A percentile compares a stretch with the other conserved stretches of the same genome.
These are phyloP conservation scores for Meda fulgida DNA, from an alignment of 2,797 vertebrate genomes.

Conservation along the genomic window DNA sequence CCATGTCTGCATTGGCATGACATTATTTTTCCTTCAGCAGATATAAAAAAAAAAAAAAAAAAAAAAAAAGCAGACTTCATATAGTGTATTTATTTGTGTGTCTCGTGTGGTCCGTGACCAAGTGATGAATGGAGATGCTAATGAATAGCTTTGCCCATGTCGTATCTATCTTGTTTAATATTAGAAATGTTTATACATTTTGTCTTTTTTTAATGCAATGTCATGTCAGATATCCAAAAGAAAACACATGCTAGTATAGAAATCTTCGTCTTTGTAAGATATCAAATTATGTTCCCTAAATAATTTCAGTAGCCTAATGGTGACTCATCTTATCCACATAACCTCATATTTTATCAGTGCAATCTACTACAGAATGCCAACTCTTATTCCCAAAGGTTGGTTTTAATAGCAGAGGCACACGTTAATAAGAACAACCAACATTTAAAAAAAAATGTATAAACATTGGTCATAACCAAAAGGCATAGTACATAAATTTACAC, in stretches of 20 bases:
- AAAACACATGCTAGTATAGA: neutral
- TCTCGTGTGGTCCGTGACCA: too few relatives aligned
- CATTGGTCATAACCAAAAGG: neutral
- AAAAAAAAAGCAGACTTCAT: too few relatives aligned
- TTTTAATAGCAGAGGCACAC: too few relatives aligned
- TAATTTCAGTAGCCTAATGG: neutral
- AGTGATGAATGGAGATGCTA: too few relatives aligned
- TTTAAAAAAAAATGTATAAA: neutral
- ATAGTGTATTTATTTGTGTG: too few relatives aligned
- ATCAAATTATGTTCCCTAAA: neutral
- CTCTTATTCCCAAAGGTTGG: neutral
- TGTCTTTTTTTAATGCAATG: neutral
- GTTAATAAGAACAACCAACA: too few relatives aligned
- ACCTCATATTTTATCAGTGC: neutral
- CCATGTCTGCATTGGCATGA: too few relatives aligned
- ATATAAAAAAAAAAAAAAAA: too few relatives aligned
- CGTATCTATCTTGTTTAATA: neutral
- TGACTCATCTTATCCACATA: neutral
- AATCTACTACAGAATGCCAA: neutral
- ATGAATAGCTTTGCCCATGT: too few relatives aligned
- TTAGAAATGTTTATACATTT: neutral
- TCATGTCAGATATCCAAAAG: neutral
- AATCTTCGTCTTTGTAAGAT: neutral
- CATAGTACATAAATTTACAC: neutral
- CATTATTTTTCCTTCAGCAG: too few relatives aligned